Conservation (phyloP, 1,140 invertebrate genomes). For the Ceratitis capitata region DNA sequence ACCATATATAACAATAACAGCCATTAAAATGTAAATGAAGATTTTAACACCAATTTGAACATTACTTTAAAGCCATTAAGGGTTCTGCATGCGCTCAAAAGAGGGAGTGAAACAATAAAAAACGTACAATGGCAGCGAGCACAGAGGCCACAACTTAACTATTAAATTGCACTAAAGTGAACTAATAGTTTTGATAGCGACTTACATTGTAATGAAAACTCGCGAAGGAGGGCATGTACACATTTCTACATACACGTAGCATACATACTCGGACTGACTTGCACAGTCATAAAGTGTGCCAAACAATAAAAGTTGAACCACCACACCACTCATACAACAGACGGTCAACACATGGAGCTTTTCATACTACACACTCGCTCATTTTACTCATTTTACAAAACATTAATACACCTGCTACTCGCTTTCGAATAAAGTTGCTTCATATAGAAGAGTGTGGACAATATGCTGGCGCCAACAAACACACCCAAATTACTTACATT, state of each 20-base stretch:
- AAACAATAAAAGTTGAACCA: not conserved
- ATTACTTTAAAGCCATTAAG: conserved; percentile 15
- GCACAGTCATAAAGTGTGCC: not conserved
- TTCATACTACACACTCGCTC: not conserved
- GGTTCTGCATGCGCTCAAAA: not conserved
- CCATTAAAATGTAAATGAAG: conserved; percentile 29
- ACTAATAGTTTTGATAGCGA: not conserved
- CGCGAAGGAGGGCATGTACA: not conserved
- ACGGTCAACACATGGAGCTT: not conserved
- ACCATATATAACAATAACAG: not conserved
- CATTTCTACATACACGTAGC: not conserved
- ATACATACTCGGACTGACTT: not conserved
- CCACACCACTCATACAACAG: not conserved
- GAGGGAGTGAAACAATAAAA: not conserved
- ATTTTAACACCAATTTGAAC: conserved; percentile 33
- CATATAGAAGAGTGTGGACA: not conserved
- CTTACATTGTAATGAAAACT: not conserved
- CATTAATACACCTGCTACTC: not conserved
- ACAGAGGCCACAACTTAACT: not conserved
- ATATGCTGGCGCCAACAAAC: not conserved
- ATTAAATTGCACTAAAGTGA: conserved; percentile 12
- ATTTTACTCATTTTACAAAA: too few relatives aligned
- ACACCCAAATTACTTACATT: conserved; percentile 8
- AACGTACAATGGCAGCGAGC: not conserved
- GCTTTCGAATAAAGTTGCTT: not conserved